Evolutionary conservation across 2,113 vertebrate species (phyloP), one percentile per base, ranked within the genome.

Genomic region (Aramus guarauna): DNA sequence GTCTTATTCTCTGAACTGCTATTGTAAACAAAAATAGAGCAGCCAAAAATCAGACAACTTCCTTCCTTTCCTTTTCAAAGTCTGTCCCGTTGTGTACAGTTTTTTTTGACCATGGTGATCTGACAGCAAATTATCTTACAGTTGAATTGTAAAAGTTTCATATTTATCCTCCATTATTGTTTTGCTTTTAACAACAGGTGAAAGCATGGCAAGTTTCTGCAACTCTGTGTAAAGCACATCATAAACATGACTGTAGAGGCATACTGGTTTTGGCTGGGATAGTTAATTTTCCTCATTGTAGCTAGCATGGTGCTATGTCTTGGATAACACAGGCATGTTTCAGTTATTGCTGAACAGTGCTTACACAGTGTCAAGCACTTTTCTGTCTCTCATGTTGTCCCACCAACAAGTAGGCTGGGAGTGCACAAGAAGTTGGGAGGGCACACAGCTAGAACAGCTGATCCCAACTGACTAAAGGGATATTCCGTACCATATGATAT

Each of bases 41-140:
- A 4, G 3, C 10, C 22, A 59, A 68, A 77, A 45, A 0, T 0
- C 26, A 74, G 15, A 39, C 5, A 67, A 27, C 5, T 75, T 13
- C 29, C 8, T 56, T 36, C 41, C 2, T 9, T 16, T 43, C 13
- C 66, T 17, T 24, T 73, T 81, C 45, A 60, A 58, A 60, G 5
- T 50, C 43, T 5, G 4, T 52, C 23, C 15, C 17, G 20, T 34
- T 48, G 36, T 15, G 2, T 34, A 11, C 5, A 7, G 5, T 4
- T 30, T 43, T 77, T 85, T 77, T 29, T 5, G 37, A 69, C 9
- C 11, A 41, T 21, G 1, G 3, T 36, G 24, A 32, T 7, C 12
- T 64, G 32, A 36, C 20, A 85, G 23, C 30, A 43, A 68, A 37
- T 34, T 26, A 48, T 66, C 5, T 62, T 17, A 74, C 4, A n/a